Percentiles rank a stretch among this genome's conserved stretches.
Conservation (phyloP, 2,113 vertebrate genomes). For the Albula goreensis region DNA sequence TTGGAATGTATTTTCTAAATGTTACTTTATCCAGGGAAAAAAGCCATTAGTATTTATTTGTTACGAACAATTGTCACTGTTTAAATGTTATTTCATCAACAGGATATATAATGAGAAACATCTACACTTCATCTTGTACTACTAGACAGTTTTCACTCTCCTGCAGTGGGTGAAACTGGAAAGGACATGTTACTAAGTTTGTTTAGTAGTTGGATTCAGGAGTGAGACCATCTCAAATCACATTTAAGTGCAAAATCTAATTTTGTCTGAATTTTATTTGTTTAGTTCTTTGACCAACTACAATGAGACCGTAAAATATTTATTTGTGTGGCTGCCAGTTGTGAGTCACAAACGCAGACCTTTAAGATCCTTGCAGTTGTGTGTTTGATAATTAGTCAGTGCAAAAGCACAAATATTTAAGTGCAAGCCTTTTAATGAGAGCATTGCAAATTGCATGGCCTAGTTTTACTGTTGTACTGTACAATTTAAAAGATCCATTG, state of each 20-base stretch:
- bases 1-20: constrained; percentile 19
- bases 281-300: constrained; percentile 47
- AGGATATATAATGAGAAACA: constrained; percentile 47
- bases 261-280: constrained; percentile 51
- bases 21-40: constrained; percentile 55
- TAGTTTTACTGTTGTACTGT: constrained; percentile 35
- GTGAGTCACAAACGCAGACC: background rate
- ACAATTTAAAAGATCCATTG: constrained; percentile 57
- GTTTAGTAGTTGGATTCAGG: constrained; percentile 29
- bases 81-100: constrained; percentile 54
- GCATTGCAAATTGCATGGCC: constrained; percentile 46
- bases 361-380: background rate
- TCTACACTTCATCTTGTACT: background rate
- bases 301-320: constrained; percentile 45
- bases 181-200: constrained; percentile 38
- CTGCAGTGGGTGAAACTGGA: background rate
- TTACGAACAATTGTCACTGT: constrained; percentile 49
- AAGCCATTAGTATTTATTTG: constrained; percentile 32
- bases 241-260: constrained; percentile 48
- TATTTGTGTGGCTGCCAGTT: constrained; percentile 21
- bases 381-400: background rate
- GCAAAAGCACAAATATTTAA: background rate
- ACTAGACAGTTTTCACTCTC: background rate
- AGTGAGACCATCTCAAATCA: constrained; percentile 47
- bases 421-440: background rate